Percentiles rank a stretch among this genome's conserved stretches.
Evolutionary conservation across 2,797 vertebrate genomes (phyloP).

Genomic region (Hemibagrus guttatus): DNA sequence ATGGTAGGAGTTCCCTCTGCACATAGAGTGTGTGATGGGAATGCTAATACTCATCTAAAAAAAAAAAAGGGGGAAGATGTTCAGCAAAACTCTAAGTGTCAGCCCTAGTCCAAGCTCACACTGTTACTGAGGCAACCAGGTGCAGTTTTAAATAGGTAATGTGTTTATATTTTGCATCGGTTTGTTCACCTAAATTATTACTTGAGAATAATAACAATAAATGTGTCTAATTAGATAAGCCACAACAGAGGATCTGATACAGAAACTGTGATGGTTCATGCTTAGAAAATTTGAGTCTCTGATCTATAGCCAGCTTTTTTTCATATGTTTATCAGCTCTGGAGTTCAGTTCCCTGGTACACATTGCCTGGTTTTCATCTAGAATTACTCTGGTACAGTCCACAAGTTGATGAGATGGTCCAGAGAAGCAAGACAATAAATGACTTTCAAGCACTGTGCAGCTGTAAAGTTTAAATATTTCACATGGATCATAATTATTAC

Average conservation of each 20-base stretch:
- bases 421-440: neutral
- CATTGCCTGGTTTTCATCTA: neutral
- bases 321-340: neutral
- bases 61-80: neutral
- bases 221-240: neutral
- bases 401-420: neutral
- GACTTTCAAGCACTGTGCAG: neutral
- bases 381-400: neutral
- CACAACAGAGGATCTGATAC: neutral
- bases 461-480: neutral
- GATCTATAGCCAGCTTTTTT: neutral
- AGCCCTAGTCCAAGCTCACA: constrained; percentile 10
- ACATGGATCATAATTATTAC: neutral
- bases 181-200: neutral
- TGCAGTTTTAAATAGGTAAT: constrained; percentile 18
- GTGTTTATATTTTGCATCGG: neutral
- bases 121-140: constrained; percentile 64
- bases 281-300: neutral
- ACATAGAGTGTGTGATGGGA: neutral
- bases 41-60: constrained; percentile 21
- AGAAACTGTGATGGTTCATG: neutral
- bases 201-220: neutral
- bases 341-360: neutral
- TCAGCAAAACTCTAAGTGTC: constrained; percentile 15
- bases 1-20: neutral